Conservation (phyloP, 2,797 vertebrate species). For the Neoniphon sammara region DNA sequence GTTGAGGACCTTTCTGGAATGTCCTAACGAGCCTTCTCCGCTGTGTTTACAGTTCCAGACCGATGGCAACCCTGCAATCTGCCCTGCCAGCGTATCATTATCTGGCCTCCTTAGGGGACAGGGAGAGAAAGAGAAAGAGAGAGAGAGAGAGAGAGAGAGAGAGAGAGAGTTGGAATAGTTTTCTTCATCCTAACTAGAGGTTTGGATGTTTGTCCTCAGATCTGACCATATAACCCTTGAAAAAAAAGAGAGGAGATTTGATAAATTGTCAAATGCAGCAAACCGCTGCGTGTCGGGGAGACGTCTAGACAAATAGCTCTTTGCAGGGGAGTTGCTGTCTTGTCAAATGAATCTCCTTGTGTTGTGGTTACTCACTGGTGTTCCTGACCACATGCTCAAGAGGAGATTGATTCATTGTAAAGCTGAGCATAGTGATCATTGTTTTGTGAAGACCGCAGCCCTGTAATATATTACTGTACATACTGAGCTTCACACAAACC, state of each 20-base stretch:
- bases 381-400: conserved; percentile 9
- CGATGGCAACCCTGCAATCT: conserved; percentile 80
- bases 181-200: conserved; percentile 51
- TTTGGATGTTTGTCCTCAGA: conserved; percentile 55
- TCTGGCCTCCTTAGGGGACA: conserved; percentile 69
- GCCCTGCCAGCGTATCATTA: conserved; percentile 77
- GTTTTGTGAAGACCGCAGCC: conserved; percentile 21
- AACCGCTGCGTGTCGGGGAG: conserved; percentile 48
- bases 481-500: conserved; percentile 27
- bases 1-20: conserved; percentile 82
- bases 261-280: conserved; percentile 37
- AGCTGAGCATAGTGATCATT: conserved; percentile 27
- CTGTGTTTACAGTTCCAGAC: conserved; percentile 80
- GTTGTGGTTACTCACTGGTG: conserved; percentile 10
- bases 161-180: conserved; percentile 44
- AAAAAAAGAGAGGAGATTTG: conserved; percentile 47
- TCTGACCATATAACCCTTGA: conserved; percentile 47
- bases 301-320: conserved; percentile 50
- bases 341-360: conserved; percentile 39
- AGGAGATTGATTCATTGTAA: conserved; percentile 10
- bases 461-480: conserved; percentile 25
- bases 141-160: neutral
- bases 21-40: conserved; percentile 75
- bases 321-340: conserved; percentile 29
- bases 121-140: conserved; percentile 40